A percentile compares a stretch with the other conserved stretches of the same genome.
These are phyloP conservation scores for Saguinus midas DNA, from an alignment of 2,113 vertebrate species.

Conservation along the genomic window DNA sequence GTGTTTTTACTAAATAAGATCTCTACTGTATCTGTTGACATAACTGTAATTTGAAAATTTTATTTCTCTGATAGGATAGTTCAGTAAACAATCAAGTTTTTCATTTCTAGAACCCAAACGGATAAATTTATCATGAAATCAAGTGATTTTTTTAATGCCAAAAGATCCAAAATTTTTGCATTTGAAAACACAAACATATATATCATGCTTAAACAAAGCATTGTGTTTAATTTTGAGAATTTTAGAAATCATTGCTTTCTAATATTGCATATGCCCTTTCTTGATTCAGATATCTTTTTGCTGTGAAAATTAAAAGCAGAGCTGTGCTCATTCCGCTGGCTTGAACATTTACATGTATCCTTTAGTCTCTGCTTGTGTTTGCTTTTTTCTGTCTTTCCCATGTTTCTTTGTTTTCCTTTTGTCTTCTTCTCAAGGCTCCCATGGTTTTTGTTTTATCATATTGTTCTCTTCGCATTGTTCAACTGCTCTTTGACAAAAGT, in stretches of 20 bases:
- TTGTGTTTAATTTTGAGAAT: neutral
- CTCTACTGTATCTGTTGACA: neutral
- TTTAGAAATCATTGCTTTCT: conserved; percentile 24
- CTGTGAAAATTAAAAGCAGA: conserved; percentile 17
- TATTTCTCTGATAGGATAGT: neutral
- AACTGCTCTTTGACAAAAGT: conserved; percentile 32
- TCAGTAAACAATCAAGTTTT: neutral
- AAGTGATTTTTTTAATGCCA: neutral
- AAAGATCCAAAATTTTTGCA: neutral
- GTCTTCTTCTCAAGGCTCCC: conserved; percentile 38
- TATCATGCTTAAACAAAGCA: neutral
- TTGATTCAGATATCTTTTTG: neutral
- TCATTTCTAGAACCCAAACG: neutral
- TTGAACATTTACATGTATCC: neutral
- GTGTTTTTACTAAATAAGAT: neutral
- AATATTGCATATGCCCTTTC: neutral
- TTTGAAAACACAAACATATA: neutral
- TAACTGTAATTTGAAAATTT: neutral
- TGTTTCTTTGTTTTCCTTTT: conserved; percentile 51
- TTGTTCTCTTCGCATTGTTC: conserved; percentile 40
- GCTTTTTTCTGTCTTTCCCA: neutral
- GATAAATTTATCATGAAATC: neutral
- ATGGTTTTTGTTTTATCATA: conserved; percentile 48
- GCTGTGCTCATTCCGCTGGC: neutral
- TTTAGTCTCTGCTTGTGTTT: neutral